Base-by-base conservation (phyloP, 2,113 vertebrate species). In the Macheiramphus alcinus region DNA sequence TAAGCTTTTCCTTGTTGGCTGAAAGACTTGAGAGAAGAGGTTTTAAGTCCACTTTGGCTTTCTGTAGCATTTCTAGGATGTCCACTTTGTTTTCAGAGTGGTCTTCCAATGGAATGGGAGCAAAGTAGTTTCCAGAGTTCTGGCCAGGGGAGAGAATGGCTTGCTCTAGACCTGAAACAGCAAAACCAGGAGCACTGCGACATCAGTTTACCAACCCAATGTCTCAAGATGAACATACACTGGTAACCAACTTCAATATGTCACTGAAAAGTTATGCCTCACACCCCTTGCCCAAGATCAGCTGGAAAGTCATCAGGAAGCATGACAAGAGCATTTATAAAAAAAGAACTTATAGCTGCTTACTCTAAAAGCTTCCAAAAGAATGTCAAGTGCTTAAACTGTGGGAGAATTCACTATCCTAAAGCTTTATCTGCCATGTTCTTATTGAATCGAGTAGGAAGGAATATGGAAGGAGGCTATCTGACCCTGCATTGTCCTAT, bases 1-100 rank as follows among this genome's bases (percentile, higher is more conserved):
- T 99, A 93, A 99, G 98, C 73, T 99, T 99, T 97, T 99, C 99
- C 96, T 99, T 99, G 98, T 99, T 99, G 97, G 99, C 99, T 66
- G 99, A 99, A 85, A 99, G 98, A 88, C 98, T 99, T 94, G 99
- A 99, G 83, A 99, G 98, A 93, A 99, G 98, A 82, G 99, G 99
- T 96, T 99, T 99, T 97, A 99, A 98, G 96, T 99, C 99, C 97
- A 99, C 98, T 98, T 99, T 99, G 97, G 99, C 99, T 97, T 99
- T 99, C 97, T 99, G 99, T 92, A 99, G 98, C 97, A 99, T 99
- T 96, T 99, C 99, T 97, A 99, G 98, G 96, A 99, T 99, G 98
- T 99, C 99, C 97, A 99, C 99, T 97, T 99, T 99, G 94, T 99
- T 99, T 97, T 99, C 99, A 95, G 98, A 97, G 94, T 98, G 98